Base-by-base conservation (phyloP, 1,140 invertebrate species). In the Drosophila bipectinata region DNA sequence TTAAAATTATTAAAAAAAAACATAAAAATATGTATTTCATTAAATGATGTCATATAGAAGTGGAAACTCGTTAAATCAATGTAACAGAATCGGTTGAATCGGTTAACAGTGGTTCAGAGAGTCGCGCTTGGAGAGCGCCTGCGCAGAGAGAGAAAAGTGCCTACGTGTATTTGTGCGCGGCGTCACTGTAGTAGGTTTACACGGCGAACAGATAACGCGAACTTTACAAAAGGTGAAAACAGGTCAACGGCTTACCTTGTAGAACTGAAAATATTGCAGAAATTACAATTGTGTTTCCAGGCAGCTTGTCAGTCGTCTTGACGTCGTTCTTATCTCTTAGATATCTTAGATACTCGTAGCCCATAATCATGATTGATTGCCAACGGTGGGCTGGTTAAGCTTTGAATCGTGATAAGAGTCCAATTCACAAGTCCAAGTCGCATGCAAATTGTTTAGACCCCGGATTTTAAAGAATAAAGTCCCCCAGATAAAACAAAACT, bases 281-380 rank as follows among this genome's bases (percentile, higher is more conserved):
- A 47, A 57, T 60, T 48, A 45, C 52, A 57, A 1, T 28, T 39
- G 21, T 72, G 44, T 37, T 52, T 55, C 34, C 53, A 48, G 51
- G 48, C 45, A 45, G 39, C 12, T 1, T 10, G 67, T 69, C 62
- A 69, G 14, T 44, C 39, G 14, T 44, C 39, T 39, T 48, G 39
- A 1, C 5, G 26, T 15, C 18, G 18, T 18, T 18, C 18, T 18
- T 18, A 18, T 18, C 18, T 18, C 1, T 18, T 18, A 18, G 18
- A 18, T 18, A 18, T 18, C 18, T 18, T 18, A 18, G 18, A 18
- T 18, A 18, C 18, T 18, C 18, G 18, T 18, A 28, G 49, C 21
- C 3, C 3, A 1, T 64, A 74, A 74, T 74, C 72, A 74, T 74
- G 72, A 74, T 74, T 37, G 60, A 74, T 74, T 55, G 72, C 9